A percentile compares a stretch with the other conserved stretches of the same genome.
These are phyloP conservation scores for Philypnodon macrostomus DNA, from an alignment of 2,797 vertebrate genomes.

Conservation along the genomic window DNA sequence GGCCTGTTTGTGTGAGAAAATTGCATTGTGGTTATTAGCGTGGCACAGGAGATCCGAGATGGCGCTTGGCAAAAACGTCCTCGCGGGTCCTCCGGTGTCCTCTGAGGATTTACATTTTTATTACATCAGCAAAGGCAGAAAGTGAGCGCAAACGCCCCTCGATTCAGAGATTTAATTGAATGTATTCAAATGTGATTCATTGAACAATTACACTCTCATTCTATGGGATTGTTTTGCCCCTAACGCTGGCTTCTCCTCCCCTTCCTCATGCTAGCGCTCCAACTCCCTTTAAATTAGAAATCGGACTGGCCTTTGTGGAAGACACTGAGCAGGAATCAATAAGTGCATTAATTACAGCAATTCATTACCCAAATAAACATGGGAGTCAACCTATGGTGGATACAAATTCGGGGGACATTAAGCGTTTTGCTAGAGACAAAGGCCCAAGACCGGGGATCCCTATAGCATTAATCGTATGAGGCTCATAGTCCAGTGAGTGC, in stretches of 20 bases:
- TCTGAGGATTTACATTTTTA: conserved; percentile 83
- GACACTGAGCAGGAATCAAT: conserved; percentile 90
- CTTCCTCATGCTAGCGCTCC: conserved; percentile 66
- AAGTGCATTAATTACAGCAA: conserved; percentile 95
- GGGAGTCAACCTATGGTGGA: conserved; percentile 85
- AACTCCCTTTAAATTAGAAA: conserved; percentile 95
- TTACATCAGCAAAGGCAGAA: conserved; percentile 64
- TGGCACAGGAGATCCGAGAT: conserved; percentile 63
- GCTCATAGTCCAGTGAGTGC: conserved; percentile 86
- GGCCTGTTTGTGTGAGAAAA: conserved; percentile 75
- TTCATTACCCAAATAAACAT: conserved; percentile 98
- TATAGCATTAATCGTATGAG: conserved; percentile 89
- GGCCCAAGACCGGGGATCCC: conserved; percentile 79
- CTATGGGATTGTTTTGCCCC: conserved; percentile 75
- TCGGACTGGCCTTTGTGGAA: conserved; percentile 89
- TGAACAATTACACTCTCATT: conserved; percentile 79
- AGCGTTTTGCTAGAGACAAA: conserved; percentile 86
- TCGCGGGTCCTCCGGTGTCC: conserved; percentile 64
- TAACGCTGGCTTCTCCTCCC: conserved; percentile 54
- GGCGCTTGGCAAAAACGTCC: conserved; percentile 69
- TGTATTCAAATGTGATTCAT: conserved; percentile 85
- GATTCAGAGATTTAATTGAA: conserved; percentile 78
- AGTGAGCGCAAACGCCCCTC: conserved; percentile 52
- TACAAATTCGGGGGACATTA: conserved; percentile 84
- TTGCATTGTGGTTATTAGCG: conserved; percentile 76